phyloP scores from a whole-genome alignment of 2,797 vertebrate species.

The Hozukius guyotensis region DNA sequence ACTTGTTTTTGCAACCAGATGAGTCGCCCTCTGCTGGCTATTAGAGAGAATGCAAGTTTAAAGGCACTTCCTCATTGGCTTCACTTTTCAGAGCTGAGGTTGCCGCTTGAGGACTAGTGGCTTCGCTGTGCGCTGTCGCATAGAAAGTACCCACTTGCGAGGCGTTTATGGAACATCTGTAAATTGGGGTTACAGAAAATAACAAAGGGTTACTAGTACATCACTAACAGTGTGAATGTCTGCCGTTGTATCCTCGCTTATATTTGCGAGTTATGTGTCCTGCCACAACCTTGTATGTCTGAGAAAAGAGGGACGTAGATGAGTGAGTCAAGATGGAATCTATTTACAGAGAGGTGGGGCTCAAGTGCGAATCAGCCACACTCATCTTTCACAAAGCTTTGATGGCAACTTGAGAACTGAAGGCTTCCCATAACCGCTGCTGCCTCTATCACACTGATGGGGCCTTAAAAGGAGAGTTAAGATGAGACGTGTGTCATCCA shows the following conservation, averaged over 20 bases:
- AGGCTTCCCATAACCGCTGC: constrained; percentile 57
- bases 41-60: background rate
- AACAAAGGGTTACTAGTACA: background rate
- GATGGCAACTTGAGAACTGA: constrained; percentile 56
- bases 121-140: background rate
- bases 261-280: constrained; percentile 28
- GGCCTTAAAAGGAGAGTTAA: constrained; percentile 64
- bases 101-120: background rate
- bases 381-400: constrained; percentile 61
- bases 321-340: constrained; percentile 38
- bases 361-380: constrained; percentile 48
- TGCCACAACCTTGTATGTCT: constrained; percentile 15
- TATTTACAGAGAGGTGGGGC: constrained; percentile 54
- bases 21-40: background rate
- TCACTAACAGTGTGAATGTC: background rate
- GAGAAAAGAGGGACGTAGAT: constrained; percentile 12
- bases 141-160: background rate
- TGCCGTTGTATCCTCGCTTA: background rate
- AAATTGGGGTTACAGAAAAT: background rate
- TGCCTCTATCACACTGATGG: constrained; percentile 63
- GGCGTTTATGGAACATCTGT: background rate
- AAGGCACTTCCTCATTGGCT: background rate
- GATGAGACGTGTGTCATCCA: constrained; percentile 65
- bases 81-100: background rate
- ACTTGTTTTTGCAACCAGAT: background rate